phyloP scores from a whole-genome alignment of 2,888 invertebrate genomes.

The Dryocosmus kuriphilus region DNA sequence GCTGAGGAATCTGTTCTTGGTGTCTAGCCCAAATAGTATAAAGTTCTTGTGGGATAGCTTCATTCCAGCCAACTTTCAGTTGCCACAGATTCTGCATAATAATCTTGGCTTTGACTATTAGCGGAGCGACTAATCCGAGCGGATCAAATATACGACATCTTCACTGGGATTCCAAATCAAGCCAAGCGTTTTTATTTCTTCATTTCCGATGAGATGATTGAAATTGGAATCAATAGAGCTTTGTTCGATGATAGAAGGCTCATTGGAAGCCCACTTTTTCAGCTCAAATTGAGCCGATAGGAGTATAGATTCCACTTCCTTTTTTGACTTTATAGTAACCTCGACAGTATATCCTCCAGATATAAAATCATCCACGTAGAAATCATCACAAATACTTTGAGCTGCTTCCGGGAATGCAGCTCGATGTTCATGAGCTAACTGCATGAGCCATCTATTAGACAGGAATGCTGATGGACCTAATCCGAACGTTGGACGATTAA shows the following conservation, averaged over 20 bases:
- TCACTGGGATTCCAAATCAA: slow-evolving; percentile 46
- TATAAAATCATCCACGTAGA: background rate
- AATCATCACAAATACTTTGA: background rate
- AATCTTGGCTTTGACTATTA: too few relatives aligned
- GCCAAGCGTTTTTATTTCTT: slow-evolving; percentile 42
- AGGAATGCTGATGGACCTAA: background rate
- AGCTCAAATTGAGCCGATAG: slow-evolving; percentile 43
- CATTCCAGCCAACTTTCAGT: too few relatives aligned
- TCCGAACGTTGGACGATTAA: background rate
- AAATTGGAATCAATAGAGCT: background rate
- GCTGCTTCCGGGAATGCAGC: background rate
- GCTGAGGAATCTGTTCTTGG: too few relatives aligned
- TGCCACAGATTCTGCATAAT: background rate
- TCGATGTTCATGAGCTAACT: background rate
- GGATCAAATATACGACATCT: slow-evolving; percentile 58
- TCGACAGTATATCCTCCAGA: background rate
- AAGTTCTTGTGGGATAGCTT: too few relatives aligned
- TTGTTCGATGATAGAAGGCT: background rate
- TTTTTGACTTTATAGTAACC: background rate
- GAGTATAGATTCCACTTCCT: background rate
- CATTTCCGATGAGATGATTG: background rate
- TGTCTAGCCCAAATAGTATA: too few relatives aligned
- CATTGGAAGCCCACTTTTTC: slow-evolving; percentile 55
- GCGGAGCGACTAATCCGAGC: slow-evolving; percentile 57
- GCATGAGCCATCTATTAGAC: background rate